Conservation (phyloP, 2,797 vertebrate genomes). For the Lepidocolaptes lacrymiger region DNA sequence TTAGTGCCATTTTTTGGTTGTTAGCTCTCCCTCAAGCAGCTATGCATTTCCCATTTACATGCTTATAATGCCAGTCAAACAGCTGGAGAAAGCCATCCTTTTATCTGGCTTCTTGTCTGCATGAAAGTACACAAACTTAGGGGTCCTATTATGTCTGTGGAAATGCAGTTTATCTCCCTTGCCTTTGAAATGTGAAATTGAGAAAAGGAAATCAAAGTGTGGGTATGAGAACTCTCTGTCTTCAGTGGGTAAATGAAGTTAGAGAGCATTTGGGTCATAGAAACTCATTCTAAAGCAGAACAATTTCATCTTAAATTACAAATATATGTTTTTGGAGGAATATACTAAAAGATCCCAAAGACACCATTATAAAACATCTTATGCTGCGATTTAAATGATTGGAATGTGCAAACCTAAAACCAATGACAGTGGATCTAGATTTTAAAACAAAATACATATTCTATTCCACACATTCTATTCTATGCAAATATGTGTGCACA, state of each 20-base stretch:
- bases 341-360: neutral
- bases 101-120: neutral
- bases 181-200: neutral
- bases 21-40: neutral
- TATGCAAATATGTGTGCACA: fast-evolving
- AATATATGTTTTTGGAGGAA: neutral
- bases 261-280: neutral
- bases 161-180: neutral
- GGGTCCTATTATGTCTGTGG: neutral
- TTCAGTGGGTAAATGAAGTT: neutral
- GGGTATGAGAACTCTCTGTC: neutral
- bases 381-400: neutral
- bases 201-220: neutral
- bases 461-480: neutral
- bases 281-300: neutral
- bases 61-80: neutral
- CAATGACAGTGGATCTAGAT: neutral
- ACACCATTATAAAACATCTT: neutral
- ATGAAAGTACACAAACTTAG: neutral
- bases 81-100: neutral
- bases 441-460: neutral
- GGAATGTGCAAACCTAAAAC: neutral
- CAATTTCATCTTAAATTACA: neutral
- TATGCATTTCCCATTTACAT: neutral
- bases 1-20: neutral